Conservation (phyloP, 2,888 invertebrate species). For the Cyclophora punctaria region DNA sequence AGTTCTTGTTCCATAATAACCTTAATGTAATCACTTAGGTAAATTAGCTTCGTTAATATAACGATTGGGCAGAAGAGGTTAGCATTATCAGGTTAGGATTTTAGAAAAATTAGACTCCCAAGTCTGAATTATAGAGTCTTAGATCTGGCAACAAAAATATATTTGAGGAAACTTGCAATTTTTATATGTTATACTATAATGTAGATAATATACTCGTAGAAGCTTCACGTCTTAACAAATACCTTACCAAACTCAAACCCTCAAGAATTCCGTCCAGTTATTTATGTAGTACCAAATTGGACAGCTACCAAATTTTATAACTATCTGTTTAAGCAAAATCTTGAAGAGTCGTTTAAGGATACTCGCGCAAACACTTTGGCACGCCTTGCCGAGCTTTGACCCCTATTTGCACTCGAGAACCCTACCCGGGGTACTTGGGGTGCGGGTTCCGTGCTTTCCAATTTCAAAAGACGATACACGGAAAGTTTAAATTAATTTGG, state of each 20-base stretch:
- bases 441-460: neutral
- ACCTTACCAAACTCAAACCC: too few relatives aligned
- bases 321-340: slow-evolving; percentile 5
- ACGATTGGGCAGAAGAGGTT: too few relatives aligned
- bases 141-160: neutral
- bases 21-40: too few relatives aligned
- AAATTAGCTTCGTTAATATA: too few relatives aligned
- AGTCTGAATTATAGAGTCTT: too few relatives aligned
- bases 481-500: slow-evolving; percentile 1
- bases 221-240: neutral
- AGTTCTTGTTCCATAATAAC: too few relatives aligned
- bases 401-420: slow-evolving; percentile 24
- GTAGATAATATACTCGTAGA: too few relatives aligned
- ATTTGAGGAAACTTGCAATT: neutral
- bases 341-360: slow-evolving; percentile 7
- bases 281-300: slow-evolving; percentile 3
- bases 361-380: slow-evolving; percentile 20
- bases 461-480: neutral
- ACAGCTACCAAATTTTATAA: slow-evolving; percentile 5
- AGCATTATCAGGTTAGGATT: too few relatives aligned
- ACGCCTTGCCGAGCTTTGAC: slow-evolving; percentile 24
- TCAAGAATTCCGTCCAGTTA: too few relatives aligned
- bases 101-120: too few relatives aligned
- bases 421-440: slow-evolving; percentile 7
- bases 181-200: neutral